These are phyloP conservation scores for Amblyopsis rosae DNA, from an alignment of 2,113 vertebrate genomes.

Conservation along the genomic window DNA sequence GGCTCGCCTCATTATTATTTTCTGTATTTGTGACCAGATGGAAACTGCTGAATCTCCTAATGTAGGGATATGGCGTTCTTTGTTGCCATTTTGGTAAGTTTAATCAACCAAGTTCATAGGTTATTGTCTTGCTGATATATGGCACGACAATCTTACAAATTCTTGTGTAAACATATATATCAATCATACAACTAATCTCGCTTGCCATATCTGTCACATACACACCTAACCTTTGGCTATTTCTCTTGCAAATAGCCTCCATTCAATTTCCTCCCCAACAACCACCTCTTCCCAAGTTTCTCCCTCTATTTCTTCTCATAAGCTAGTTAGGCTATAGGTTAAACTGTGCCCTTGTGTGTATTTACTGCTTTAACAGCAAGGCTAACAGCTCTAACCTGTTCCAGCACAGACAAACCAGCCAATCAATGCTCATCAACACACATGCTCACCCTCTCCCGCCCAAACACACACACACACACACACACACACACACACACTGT, in stretches of 20 bases:
- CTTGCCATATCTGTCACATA: too few species aligned
- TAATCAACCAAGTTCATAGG: too few species aligned
- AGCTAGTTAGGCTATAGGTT: neutral
- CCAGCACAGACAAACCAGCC: neutral
- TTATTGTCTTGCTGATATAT: too few species aligned
- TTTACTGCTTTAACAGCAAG: neutral
- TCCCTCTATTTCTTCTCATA: neutral
- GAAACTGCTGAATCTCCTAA: too few species aligned
- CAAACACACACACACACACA: neutral
- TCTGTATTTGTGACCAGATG: too few species aligned
- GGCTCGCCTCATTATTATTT: too few species aligned
- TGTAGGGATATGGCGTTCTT: too few species aligned
- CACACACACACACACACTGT: neutral
- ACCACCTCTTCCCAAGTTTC: neutral
- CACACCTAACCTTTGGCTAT: too few species aligned
- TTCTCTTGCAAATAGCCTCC: neutral
- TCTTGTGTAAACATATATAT: too few species aligned
- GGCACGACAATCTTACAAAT: too few species aligned
- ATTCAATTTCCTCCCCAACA: neutral
- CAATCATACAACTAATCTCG: too few species aligned
- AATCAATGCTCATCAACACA: slow-evolving; percentile 1
- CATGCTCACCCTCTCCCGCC: neutral
- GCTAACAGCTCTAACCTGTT: neutral
- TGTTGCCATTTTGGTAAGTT: too few species aligned
- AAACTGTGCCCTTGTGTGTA: neutral